phyloP scores from a whole-genome alignment of 1,140 invertebrate genomes.

The Yoshiicerus persimilis region DNA sequence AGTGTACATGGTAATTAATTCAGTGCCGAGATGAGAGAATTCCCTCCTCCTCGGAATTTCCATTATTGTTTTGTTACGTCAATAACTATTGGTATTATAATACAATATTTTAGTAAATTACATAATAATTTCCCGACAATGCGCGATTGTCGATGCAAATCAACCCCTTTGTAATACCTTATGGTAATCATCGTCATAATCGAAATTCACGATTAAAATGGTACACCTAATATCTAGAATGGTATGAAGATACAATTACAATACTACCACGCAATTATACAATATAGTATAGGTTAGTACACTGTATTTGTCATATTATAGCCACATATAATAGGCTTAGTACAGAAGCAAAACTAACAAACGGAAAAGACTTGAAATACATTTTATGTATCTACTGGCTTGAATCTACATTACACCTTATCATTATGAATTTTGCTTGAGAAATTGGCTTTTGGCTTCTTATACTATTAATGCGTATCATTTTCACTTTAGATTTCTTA shows the following conservation, averaged over 20 bases:
- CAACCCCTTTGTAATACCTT: slow-evolving; percentile 16
- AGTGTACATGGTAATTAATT: neutral
- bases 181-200: slow-evolving; percentile 17
- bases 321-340: too few species aligned
- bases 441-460: neutral
- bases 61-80: neutral
- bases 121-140: slow-evolving; percentile 19
- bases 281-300: neutral
- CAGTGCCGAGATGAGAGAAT: neutral
- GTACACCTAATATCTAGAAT: neutral
- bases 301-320: neutral
- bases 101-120: neutral
- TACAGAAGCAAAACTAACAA: neutral
- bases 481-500: neutral
- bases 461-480: neutral
- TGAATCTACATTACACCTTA: neutral
- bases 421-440: neutral
- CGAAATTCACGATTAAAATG: slow-evolving; percentile 1
- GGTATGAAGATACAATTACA: neutral
- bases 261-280: neutral
- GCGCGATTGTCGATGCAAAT: slow-evolving; percentile 15
- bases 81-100: neutral
- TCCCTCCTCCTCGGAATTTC: neutral
- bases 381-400: neutral
- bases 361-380: neutral